These are phyloP conservation scores for Muscidifurax raptorellus DNA, from an alignment of 1,140 invertebrate genomes.

Conservation along the genomic window DNA sequence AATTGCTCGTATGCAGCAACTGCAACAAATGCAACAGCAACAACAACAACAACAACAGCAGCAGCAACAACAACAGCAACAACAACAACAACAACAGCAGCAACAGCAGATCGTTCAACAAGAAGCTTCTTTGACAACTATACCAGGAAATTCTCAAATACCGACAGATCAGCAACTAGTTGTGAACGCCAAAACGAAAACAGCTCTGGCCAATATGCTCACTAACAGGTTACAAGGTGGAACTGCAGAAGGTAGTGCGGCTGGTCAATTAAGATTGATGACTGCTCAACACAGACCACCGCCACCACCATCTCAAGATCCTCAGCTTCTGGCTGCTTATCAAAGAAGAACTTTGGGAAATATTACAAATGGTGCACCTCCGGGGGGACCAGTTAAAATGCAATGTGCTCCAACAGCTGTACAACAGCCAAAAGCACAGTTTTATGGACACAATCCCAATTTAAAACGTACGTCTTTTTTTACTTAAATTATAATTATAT, in stretches of 20 bases:
- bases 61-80: slow-evolving; percentile 62
- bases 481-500: background rate
- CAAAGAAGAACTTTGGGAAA: slow-evolving; percentile 74
- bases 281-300: slow-evolving; percentile 84
- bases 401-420: slow-evolving; percentile 72
- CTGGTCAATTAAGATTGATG: slow-evolving; percentile 85
- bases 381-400: slow-evolving; percentile 71
- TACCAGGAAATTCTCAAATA: slow-evolving; percentile 70
- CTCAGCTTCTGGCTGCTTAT: slow-evolving; percentile 70
- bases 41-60: slow-evolving; percentile 63
- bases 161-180: slow-evolving; percentile 76
- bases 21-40: slow-evolving; percentile 67
- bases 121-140: slow-evolving; percentile 63
- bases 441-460: slow-evolving; percentile 91
- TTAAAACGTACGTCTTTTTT: slow-evolving; percentile 79
- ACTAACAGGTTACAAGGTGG: slow-evolving; percentile 88
- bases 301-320: slow-evolving; percentile 74
- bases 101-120: slow-evolving; percentile 68
- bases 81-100: slow-evolving; percentile 72
- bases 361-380: slow-evolving; percentile 73
- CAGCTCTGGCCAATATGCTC: slow-evolving; percentile 95
- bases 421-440: slow-evolving; percentile 81
- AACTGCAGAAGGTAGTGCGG: slow-evolving; percentile 78
- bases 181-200: slow-evolving; percentile 96
- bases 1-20: slow-evolving; percentile 68